phyloP scores from a whole-genome alignment of 2,797 vertebrate species.

The Gobio occitaniae region DNA sequence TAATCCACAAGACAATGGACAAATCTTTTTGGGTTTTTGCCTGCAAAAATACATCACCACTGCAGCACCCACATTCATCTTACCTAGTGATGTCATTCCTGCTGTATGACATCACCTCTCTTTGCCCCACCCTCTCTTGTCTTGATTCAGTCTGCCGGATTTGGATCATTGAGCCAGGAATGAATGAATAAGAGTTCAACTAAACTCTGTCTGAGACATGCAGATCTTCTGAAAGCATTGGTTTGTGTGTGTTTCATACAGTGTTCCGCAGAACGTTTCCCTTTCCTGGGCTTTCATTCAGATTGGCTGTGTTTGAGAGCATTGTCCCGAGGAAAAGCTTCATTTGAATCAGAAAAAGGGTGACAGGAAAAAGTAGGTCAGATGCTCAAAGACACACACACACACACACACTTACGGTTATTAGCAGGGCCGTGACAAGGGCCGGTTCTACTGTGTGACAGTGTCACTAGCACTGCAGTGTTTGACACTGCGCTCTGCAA shows the following conservation, averaged over 20 bases:
- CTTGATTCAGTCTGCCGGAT: not conserved
- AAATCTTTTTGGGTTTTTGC: not conserved
- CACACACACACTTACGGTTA: constrained; percentile 17
- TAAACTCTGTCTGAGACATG: not conserved
- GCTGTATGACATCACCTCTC: constrained; percentile 29
- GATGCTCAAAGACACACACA: constrained; percentile 42
- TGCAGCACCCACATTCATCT: constrained; percentile 15
- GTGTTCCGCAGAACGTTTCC: constrained; percentile 27
- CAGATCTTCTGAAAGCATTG: constrained; percentile 13
- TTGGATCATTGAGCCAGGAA: constrained; percentile 8
- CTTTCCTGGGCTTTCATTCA: constrained; percentile 40
- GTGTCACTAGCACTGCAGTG: constrained; percentile 40
- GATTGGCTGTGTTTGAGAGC: constrained; percentile 34
- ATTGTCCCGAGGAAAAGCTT: constrained; percentile 53
- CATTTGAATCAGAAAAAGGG: constrained; percentile 59
- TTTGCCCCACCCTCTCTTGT: not conserved
- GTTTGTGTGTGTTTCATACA: constrained; percentile 37
- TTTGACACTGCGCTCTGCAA: constrained; percentile 28
- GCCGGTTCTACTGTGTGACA: constrained; percentile 45
- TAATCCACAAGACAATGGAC: not conserved
- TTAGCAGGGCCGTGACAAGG: constrained; percentile 50
- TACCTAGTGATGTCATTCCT: constrained; percentile 44
- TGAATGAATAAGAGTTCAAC: not conserved
- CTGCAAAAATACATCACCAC: not conserved
- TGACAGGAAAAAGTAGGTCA: constrained; percentile 59